A percentile compares a stretch with the other conserved stretches of the same genome.
Conservation (phyloP, 2,888 invertebrate genomes). For the Tanytarsus gracilentus region DNA sequence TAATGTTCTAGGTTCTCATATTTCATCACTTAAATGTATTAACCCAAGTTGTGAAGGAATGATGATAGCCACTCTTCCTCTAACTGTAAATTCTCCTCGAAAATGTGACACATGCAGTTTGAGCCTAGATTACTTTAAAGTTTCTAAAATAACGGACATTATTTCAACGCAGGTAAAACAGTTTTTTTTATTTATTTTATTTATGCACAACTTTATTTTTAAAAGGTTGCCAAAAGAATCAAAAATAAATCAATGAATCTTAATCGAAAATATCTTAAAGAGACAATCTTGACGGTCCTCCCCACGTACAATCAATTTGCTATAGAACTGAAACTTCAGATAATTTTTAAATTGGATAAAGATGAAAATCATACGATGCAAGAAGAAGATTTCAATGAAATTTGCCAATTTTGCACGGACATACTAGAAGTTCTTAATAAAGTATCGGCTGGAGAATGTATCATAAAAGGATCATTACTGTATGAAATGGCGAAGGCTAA, state of each 20-base stretch:
- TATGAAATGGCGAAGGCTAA: constrained; percentile 36
- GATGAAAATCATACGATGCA: constrained; percentile 30
- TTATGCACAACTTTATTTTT: too few relatives aligned
- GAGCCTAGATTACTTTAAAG: neutral
- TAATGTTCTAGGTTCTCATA: too few relatives aligned
- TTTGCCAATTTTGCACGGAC: constrained; percentile 40
- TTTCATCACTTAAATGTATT: constrained; percentile 44
- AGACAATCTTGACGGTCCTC: constrained; percentile 38
- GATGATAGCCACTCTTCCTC: constrained; percentile 50
- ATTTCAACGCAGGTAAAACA: constrained; percentile 21
- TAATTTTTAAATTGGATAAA: constrained; percentile 41
- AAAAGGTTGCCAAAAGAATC: constrained; percentile 5
- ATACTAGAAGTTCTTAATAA: constrained; percentile 39
- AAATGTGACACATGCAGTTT: constrained; percentile 53
- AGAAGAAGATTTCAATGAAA: constrained; percentile 36
- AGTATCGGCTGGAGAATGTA: constrained; percentile 42
- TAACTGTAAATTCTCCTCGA: constrained; percentile 53
- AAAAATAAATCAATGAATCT: neutral
- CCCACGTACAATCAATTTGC: constrained; percentile 41
- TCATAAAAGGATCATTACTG: constrained; percentile 38
- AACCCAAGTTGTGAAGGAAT: constrained; percentile 41
- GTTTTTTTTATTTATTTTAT: too few relatives aligned
- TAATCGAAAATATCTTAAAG: constrained; percentile 18
- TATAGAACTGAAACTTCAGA: constrained; percentile 41
- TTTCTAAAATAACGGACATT: constrained; percentile 17